These are phyloP conservation scores for Cryptoblepharus egeriae DNA, from an alignment of 2,797 vertebrate species.

Conservation along the genomic window DNA sequence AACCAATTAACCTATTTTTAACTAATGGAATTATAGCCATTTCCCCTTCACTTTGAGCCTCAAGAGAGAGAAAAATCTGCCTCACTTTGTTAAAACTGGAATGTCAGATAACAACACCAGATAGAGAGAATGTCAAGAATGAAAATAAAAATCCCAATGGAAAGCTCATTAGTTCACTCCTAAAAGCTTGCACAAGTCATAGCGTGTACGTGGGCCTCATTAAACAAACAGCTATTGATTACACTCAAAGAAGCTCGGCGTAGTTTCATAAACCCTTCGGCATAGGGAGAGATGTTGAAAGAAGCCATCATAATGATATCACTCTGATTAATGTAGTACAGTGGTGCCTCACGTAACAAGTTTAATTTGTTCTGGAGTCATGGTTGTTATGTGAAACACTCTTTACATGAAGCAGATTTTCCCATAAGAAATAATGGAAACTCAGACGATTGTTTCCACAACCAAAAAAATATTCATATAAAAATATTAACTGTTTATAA, in stretches of 20 bases:
- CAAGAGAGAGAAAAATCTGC: background rate
- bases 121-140: slow-evolving; percentile 11
- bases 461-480: too few relatives aligned
- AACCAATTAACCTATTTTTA: slow-evolving; percentile 27
- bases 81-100: background rate
- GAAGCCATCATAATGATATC: background rate
- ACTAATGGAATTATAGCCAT: slow-evolving; percentile 13
- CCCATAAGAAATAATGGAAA: too few relatives aligned
- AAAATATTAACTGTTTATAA: too few relatives aligned
- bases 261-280: background rate
- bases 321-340: background rate
- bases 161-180: slow-evolving; percentile 10
- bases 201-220: background rate
- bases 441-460: too few relatives aligned
- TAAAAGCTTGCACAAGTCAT: background rate
- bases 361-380: too few relatives aligned
- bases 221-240: background rate
- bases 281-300: background rate
- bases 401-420: too few relatives aligned
- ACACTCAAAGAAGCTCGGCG: background rate
- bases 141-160: background rate
- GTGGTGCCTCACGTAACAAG: too few relatives aligned
- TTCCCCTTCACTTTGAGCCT: fast-evolving
- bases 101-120: background rate
- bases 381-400: too few relatives aligned